Evolutionary conservation across 2,888 invertebrate species (phyloP), one percentile per base, ranked within the genome.

Genomic region (Ctenicera cuprea): DNA sequence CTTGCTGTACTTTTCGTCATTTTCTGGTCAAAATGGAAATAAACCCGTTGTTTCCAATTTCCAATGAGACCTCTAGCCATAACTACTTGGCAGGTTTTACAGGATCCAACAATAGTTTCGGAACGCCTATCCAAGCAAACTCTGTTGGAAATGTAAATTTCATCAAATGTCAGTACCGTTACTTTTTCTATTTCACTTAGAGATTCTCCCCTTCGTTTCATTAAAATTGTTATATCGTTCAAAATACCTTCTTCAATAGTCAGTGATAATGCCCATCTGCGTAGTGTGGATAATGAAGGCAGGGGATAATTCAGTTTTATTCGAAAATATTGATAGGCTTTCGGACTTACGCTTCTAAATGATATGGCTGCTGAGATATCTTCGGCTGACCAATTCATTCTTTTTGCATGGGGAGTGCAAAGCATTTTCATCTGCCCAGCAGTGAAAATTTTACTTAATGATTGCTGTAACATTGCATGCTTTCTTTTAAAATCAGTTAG

Each of bases 121-220:
- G 7, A 7, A 2, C 69, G 73, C 71, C 70, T 68, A 30, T 81
- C 78, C 11, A 80, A 75, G 18, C 74, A 66, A 1, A 79, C 72
- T 69, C 73, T 68, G 20, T 73, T 71, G 0, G 78, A 76, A 14
- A 81, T 16, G 69, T 80, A 77, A 12, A 80, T 72, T 76, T 80
- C 77, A 71, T 81, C 80, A 70, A 80, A 81, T 33, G 73, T 64
- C 20, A 81, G n/a, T n/a, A 77, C 77, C 18, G 71, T 72, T 9
- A 80, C 8, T 41, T 62, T 64, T 22, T 78, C 75, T 18, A 45
- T 12, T 26, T 38, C 48, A 14, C 33, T 22, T 54, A 78, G 68
- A 14, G 37, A 48, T n/a, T n/a, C n/a, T n/a, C n/a, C n/a, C n/a
- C 45, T 16, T 26, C 41, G 52, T 57, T 74, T 77, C 77, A 78